Evolutionary conservation across 92 coral and sea anemone species (phyloP).

Genomic region (Palythoa caribaeorum): DNA sequence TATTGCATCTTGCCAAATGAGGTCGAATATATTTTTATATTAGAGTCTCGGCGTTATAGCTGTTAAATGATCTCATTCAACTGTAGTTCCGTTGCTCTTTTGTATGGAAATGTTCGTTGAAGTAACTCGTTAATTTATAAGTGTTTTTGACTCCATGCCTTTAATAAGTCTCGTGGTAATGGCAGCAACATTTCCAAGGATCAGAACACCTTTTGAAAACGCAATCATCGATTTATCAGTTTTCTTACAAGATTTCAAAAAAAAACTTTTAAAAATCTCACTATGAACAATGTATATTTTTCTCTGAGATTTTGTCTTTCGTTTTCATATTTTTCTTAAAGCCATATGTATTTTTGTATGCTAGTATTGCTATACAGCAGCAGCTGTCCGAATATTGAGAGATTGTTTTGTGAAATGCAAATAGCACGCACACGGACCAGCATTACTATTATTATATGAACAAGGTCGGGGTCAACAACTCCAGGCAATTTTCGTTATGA

Average conservation of each 20-base stretch:
- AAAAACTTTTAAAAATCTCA: no score
- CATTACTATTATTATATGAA: background rate
- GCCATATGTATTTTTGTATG: background rate
- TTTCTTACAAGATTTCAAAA: no score
- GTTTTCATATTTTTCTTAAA: background rate
- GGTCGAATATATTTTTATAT: conserved; percentile 23
- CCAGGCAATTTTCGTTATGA: conserved; percentile 21
- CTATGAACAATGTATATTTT: background rate
- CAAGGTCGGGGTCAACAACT: conserved; percentile 5
- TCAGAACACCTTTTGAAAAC: no score
- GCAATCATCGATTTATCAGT: no score
- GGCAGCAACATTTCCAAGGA: background rate
- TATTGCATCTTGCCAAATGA: background rate
- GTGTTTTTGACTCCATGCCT: background rate
- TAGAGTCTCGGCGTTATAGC: background rate
- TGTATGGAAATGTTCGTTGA: background rate
- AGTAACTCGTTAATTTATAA: background rate
- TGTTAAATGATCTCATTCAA: conserved; percentile 7
- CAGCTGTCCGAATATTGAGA: background rate
- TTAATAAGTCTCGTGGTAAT: background rate
- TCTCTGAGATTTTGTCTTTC: background rate
- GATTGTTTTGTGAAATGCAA: background rate
- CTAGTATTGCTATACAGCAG: background rate
- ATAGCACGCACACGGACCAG: conserved; percentile 5
- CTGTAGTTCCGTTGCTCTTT: conserved; percentile 19